These are phyloP conservation scores for Hanleya hanleyi DNA, from an alignment of 2,888 invertebrate genomes.

Conservation along the genomic window DNA sequence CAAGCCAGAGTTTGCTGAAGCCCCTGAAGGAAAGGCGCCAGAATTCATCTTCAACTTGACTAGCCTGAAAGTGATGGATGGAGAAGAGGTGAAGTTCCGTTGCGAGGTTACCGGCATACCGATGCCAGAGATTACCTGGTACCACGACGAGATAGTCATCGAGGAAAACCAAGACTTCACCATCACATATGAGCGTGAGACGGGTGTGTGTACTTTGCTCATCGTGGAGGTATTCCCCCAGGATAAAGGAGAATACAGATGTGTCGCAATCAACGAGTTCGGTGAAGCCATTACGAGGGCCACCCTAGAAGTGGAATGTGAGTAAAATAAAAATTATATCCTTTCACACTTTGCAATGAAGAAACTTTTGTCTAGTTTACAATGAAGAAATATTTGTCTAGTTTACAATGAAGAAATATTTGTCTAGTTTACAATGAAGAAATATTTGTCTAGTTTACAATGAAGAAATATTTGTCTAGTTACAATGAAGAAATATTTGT, in stretches of 20 bases:
- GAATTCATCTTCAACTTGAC: constrained; percentile 83
- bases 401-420: too few species aligned
- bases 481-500: too few species aligned
- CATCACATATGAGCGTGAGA: constrained; percentile 62
- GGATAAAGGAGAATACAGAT: constrained; percentile 97
- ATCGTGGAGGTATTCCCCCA: constrained; percentile 96
- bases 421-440: too few species aligned
- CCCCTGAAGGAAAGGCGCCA: constrained; percentile 81
- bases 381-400: too few species aligned
- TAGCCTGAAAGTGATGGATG: constrained; percentile 90
- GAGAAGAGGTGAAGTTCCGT: constrained; percentile 84
- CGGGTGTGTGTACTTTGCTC: constrained; percentile 82
- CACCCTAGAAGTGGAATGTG: constrained; percentile 69
- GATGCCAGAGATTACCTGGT: constrained; percentile 83
- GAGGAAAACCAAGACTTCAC: constrained; percentile 66
- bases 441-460: too few species aligned
- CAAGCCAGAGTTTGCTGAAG: constrained; percentile 23
- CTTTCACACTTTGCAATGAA: too few species aligned
- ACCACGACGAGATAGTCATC: constrained; percentile 83
- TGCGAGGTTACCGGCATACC: constrained; percentile 65
- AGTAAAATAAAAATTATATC: constrained; percentile 30
- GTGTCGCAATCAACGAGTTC: constrained; percentile 93
- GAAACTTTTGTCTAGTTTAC: too few species aligned
- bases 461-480: too few species aligned
- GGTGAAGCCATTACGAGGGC: constrained; percentile 92